Evolutionary conservation across 2,113 vertebrate species (phyloP), one percentile per base, ranked within the genome.

Genomic region (Anthoscopus minutus): DNA sequence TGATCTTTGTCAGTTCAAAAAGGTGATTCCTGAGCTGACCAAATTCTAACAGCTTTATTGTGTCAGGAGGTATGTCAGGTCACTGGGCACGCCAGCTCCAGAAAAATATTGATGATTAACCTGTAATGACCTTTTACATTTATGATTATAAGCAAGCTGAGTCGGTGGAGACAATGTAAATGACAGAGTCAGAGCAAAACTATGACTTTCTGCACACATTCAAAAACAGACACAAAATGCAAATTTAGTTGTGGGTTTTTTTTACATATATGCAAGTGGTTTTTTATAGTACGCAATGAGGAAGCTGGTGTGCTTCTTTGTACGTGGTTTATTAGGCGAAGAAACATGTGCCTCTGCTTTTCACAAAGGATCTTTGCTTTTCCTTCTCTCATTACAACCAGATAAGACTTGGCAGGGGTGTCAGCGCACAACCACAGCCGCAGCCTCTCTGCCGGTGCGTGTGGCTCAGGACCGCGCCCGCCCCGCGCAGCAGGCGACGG

Each of bases 361-460:
- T 67, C 22, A 6, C 7, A 62, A 9, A 15, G 6, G 4, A 21
- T n/a, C 14, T 48, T 30, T 44, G 19, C 8, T 67, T 91, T 20
- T 28, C 40, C 10, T 78, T 47, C 18, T 25, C 23, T 30, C 33
- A 2, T 6, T 35, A 8, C 8, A 57, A 56, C 3, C 0, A 13
- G 9, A 31, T 19, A 11, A 2, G 35, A 4, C 19, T 15, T 33
- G 1, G 24, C 27, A 53, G 45, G 17, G 38, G 30, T 0, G 22
- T 25, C 50, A 2, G 33, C 0, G 18, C 25, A 0, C 3, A 15
- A 2, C 9, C 13, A 3, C 10, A 6, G 6, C 9, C 8, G 3
- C 21, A 10, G 5, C 30, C 11, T 8, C 38, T 5, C 11, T 1
- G 8, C 3, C 0, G 47, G 1, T 1, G 5, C 0, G 7, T 1